These are phyloP conservation scores for Tetrax tetrax DNA, from an alignment of 2,113 vertebrate genomes.

Conservation along the genomic window DNA sequence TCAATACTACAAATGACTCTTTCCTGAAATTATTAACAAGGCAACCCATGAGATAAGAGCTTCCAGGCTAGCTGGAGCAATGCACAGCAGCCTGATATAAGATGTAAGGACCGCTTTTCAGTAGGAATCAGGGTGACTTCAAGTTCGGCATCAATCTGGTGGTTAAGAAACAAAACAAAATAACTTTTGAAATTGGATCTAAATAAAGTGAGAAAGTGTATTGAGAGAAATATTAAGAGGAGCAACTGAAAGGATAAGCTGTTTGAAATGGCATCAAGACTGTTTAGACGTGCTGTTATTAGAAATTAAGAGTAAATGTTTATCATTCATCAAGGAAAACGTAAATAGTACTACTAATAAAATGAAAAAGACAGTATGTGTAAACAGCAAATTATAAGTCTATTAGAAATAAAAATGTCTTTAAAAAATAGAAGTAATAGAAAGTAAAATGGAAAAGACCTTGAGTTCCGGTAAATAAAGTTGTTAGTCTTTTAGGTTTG, in stretches of 20 bases:
- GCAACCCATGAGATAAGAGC: background rate
- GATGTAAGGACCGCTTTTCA: background rate
- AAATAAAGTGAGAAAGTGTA: background rate
- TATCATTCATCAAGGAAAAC: background rate
- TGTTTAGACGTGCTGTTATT: background rate
- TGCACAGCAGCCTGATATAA: background rate
- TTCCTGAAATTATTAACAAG: background rate
- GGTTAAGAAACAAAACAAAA: background rate
- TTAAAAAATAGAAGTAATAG: background rate
- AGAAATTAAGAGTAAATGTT: background rate
- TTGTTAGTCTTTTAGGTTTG: background rate
- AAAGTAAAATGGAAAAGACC: background rate
- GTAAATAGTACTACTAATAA: background rate
- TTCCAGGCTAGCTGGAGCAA: background rate
- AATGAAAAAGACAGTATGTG: background rate
- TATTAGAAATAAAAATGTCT: background rate
- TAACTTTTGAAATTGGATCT: background rate
- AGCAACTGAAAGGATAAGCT: background rate
- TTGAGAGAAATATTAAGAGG: background rate
- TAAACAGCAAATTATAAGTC: background rate
- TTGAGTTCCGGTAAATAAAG: background rate
- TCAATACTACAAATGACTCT: background rate
- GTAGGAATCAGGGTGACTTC: background rate
- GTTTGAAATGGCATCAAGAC: background rate
- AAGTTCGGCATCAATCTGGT: background rate